Evolutionary conservation across 2,113 vertebrate species (phyloP), one percentile per base, ranked within the genome.

Genomic region (Toxotes jaculatrix): DNA sequence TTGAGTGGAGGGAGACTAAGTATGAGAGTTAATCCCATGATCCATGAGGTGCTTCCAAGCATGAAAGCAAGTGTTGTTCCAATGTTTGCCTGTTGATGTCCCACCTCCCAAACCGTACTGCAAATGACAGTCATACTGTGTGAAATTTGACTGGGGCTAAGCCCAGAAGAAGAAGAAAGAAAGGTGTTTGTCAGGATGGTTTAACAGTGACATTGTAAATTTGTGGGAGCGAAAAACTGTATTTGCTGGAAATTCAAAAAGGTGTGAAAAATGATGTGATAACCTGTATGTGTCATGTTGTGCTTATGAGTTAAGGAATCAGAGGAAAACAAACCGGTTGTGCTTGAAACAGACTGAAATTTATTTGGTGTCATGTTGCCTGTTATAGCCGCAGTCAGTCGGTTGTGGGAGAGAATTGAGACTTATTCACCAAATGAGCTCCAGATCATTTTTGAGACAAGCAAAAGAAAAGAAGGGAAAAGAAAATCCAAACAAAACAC

Each of bases 391-490:
- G 17, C 27, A 61, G n/a, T 60, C 62, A 73, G 12, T 16, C n/a
- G 47, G 16, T 42, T 31, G 2, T 53, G 8, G 21, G 57, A 51
- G 32, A 80, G 27, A 65, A 55, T n/a, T 43, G 2, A 45, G 63
- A 51, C 27, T 5, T 45, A 14, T 55, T 43, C 71, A 51, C 42
- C 36, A 73, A 85, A 64, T 19, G 1, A 36, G 9, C 27, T 68
- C 67, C 38, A 47, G 56, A 67, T 77, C 0, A 63, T 43, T 74
- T 78, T 10, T 31, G 40, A 68, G 53, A 43, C 17, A 56, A 69
- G 51, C n/a, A 49, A 69, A 49, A 21, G 17, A 56, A 21, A 55
- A 63, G 32, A n/a, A 21, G 32, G 31, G 6, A 23, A 38, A 36
- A 51, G 31, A 34, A 51, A 49, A 67, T 67, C 31, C 36, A 62